phyloP scores from a whole-genome alignment of 2,888 invertebrate species.

The Drosophila subsilvestris region DNA sequence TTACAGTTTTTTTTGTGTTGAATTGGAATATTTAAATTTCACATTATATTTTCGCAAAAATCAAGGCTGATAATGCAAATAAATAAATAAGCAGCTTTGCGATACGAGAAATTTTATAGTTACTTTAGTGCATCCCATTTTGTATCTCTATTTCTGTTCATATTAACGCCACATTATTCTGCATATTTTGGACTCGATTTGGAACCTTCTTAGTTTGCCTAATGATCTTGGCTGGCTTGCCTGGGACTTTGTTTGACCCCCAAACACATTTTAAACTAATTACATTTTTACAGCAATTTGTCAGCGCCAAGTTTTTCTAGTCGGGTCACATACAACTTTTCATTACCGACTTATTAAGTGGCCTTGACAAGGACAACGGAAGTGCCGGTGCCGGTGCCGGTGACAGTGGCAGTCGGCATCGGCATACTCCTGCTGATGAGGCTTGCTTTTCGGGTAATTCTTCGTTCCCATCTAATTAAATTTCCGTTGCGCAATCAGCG shows the following conservation, averaged over 20 bases:
- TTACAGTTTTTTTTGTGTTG: no score
- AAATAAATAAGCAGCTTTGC: no score
- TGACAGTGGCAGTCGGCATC: not conserved
- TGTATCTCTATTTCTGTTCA: no score
- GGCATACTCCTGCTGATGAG: not conserved
- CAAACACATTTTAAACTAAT: conserved; percentile 69
- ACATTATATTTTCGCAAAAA: not conserved
- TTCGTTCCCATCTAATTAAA: conserved; percentile 55
- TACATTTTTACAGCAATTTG: conserved; percentile 62
- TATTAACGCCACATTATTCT: no score
- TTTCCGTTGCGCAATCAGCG: conserved; percentile 59
- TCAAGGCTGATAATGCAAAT: not conserved
- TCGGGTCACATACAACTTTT: conserved; percentile 67
- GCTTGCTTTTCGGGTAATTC: not conserved
- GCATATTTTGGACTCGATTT: conserved; percentile 4
- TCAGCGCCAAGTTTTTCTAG: conserved; percentile 34
- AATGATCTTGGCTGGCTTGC: conserved; percentile 36
- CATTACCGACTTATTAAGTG: conserved; percentile 56
- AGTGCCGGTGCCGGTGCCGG: no score
- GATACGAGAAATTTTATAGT: no score
- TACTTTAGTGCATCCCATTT: no score
- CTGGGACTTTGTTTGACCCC: conserved; percentile 34
- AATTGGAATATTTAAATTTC: not conserved
- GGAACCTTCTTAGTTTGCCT: conserved; percentile 44
- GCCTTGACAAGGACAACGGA: not conserved